Evolutionary conservation across 2,888 invertebrate species (phyloP).

Genomic region (Apeira syringaria): DNA sequence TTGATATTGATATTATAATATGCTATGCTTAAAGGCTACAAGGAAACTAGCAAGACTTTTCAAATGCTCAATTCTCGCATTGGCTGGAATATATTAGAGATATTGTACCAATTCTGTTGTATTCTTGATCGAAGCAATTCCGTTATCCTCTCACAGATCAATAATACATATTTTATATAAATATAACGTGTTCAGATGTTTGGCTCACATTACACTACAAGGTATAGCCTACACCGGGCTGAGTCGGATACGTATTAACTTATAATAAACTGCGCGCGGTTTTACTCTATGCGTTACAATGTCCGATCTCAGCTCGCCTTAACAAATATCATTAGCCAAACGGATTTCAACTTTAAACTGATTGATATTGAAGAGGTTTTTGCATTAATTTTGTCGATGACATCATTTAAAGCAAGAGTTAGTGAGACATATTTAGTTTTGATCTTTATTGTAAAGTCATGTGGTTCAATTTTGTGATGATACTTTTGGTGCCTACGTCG

Average conservation of each 20-base stretch:
- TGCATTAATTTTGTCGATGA: neutral
- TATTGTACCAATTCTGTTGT: no score
- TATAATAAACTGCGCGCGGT: slow-evolving; percentile 75
- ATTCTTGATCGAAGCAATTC: no score
- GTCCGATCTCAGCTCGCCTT: slow-evolving; percentile 33
- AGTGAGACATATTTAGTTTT: neutral
- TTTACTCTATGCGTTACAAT: slow-evolving; percentile 53
- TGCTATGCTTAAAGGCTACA: no score
- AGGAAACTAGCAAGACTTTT: no score
- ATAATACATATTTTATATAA: no score
- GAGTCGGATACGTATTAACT: slow-evolving; percentile 76
- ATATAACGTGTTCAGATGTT: slow-evolving; percentile 12
- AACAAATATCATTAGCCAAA: slow-evolving; percentile 15
- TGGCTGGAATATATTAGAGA: no score
- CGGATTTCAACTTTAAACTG: neutral
- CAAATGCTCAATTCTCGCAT: no score
- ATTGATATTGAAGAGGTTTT: neutral
- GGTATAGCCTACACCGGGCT: slow-evolving; percentile 35
- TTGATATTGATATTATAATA: no score
- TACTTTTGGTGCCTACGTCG: slow-evolving; percentile 1
- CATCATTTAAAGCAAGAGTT: neutral
- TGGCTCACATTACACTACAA: slow-evolving; percentile 42
- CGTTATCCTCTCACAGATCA: no score
- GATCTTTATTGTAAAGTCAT: neutral
- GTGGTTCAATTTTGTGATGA: slow-evolving; percentile 10